A percentile compares a stretch with the other conserved stretches of the same genome.
phyloP scores from a whole-genome alignment of 1,140 invertebrate genomes.

The Drosophila micromelanica region DNA sequence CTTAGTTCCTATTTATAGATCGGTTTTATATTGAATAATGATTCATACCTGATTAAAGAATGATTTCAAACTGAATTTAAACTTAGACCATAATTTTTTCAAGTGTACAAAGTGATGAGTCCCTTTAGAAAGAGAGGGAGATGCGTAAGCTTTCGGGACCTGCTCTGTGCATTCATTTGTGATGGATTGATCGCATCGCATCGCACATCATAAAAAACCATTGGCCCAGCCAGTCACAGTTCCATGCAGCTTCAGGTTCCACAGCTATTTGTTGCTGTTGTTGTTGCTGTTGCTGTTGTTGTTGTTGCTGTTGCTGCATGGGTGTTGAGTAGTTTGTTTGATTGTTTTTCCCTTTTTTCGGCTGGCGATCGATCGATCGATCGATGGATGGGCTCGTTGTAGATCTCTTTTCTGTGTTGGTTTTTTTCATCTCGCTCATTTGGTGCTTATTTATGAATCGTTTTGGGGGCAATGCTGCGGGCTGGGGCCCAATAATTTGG shows the following conservation, averaged over 20 bases:
- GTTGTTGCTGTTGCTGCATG: constrained; percentile 29
- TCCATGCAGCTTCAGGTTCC: constrained; percentile 29
- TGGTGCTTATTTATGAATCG: constrained; percentile 40
- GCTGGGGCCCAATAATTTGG: constrained; percentile 63
- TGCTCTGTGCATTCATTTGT: constrained; percentile 53
- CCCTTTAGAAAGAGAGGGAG: not conserved
- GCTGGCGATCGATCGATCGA: constrained; percentile 59
- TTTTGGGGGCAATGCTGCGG: constrained; percentile 45
- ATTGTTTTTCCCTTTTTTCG: constrained; percentile 60
- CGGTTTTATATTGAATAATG: no score
- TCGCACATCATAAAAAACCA: constrained; percentile 77
- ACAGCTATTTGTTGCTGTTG: not conserved
- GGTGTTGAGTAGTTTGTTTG: constrained; percentile 78
- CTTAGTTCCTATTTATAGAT: no score
- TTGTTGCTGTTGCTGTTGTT: constrained; percentile 4
- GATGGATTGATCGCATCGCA: constrained; percentile 79
- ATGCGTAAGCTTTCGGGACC: not conserved
- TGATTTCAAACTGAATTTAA: no score
- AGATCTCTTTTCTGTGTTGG: constrained; percentile 39
- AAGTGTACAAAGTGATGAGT: constrained; percentile 5
- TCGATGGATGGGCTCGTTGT: constrained; percentile 39
- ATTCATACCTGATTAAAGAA: no score
- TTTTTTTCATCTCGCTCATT: constrained; percentile 15
- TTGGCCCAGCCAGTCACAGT: constrained; percentile 32
- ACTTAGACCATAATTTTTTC: no score